Percentiles rank a stretch among this genome's conserved stretches.
Conservation (phyloP, 2,797 vertebrate genomes). For the Ptychobarbus kaznakovi region DNA sequence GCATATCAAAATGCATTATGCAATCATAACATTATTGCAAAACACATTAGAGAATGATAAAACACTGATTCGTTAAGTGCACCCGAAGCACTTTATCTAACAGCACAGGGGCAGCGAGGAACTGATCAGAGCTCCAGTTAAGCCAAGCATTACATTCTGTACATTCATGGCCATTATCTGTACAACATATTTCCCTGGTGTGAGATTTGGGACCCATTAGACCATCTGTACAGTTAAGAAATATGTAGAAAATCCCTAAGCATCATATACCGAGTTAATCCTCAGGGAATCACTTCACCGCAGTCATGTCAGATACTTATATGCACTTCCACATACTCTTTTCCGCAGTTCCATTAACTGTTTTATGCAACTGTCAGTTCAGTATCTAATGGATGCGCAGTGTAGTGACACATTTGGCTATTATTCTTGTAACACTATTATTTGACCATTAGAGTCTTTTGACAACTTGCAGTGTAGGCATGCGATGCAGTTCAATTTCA, state of each 20-base stretch:
- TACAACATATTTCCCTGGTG: slow-evolving; percentile 7
- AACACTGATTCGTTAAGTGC: slow-evolving; percentile 41
- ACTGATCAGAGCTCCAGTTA: background rate
- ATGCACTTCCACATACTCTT: background rate
- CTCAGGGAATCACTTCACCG: background rate
- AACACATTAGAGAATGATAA: slow-evolving; percentile 41
- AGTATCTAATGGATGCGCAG: slow-evolving; percentile 1
- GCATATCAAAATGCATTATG: background rate
- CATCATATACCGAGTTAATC: background rate
- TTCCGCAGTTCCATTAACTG: background rate
- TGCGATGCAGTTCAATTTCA: background rate
- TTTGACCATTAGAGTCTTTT: background rate
- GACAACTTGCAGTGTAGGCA: background rate
- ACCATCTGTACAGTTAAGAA: slow-evolving; percentile 9
- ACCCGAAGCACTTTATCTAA: slow-evolving; percentile 39
- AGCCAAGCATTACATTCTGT: background rate
- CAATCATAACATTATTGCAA: slow-evolving; percentile 31
- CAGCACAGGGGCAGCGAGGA: background rate
- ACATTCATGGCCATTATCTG: slow-evolving; percentile 37
- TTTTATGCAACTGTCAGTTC: slow-evolving; percentile 8
- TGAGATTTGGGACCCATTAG: slow-evolving; percentile 13
- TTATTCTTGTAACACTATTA: background rate
- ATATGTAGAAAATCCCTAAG: background rate
- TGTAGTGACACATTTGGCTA: background rate
- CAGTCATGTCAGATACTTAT: background rate